These are phyloP conservation scores for Smutsia temminckii DNA, from an alignment of 2,797 vertebrate species.

Conservation along the genomic window DNA sequence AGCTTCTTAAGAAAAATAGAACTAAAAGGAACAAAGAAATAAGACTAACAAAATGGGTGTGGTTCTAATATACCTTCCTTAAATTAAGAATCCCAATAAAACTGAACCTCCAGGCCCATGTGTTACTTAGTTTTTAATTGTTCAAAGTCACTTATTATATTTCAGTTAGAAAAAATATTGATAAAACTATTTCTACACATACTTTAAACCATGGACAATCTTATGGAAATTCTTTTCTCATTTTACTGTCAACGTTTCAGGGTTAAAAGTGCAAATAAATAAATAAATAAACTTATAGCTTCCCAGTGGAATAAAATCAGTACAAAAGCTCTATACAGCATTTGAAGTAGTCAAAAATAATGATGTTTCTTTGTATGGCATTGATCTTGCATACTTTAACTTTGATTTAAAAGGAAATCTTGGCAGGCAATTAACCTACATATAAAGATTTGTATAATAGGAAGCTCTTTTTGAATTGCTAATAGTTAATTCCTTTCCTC, in stretches of 20 bases:
- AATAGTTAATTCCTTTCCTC: constrained; percentile 33
- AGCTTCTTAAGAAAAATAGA: background rate
- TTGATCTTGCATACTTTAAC: constrained; percentile 65
- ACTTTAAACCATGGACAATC: background rate
- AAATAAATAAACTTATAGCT: background rate
- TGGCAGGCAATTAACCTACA: constrained; percentile 70
- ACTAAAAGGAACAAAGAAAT: background rate
- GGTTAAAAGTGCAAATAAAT: background rate
- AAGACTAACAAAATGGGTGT: fast-evolving
- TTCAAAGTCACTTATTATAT: background rate
- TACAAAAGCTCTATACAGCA: constrained; percentile 25
- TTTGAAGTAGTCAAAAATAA: constrained; percentile 60
- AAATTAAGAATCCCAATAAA: background rate
- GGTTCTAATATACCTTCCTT: background rate
- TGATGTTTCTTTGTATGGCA: constrained; percentile 61
- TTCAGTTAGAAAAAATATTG: background rate
- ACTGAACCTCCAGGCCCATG: background rate
- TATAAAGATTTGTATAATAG: constrained; percentile 59
- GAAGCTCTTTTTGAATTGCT: constrained; percentile 58
- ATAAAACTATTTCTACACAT: background rate
- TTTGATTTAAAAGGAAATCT: constrained; percentile 71
- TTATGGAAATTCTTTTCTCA: background rate
- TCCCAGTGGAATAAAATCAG: background rate
- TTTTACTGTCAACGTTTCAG: background rate
- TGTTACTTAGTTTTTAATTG: background rate